Conservation (phyloP, 2,797 vertebrate species). For the Rhadinocentrus ornatus region DNA sequence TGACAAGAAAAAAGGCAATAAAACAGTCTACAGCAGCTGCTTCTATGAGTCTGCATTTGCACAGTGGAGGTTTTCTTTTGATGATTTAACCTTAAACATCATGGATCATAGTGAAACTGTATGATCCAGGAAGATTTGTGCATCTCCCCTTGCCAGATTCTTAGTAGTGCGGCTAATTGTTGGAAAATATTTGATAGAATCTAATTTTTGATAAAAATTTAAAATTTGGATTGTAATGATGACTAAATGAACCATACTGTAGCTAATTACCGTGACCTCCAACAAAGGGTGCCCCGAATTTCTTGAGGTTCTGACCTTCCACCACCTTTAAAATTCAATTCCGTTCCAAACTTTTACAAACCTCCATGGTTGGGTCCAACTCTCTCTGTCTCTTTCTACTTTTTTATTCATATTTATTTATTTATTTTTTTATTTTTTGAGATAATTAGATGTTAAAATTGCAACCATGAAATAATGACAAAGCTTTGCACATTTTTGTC, state of each 20-base stretch:
- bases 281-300: too few relatives aligned
- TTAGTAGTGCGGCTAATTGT: not conserved
- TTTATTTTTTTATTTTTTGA: not conserved
- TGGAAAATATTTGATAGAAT: not conserved
- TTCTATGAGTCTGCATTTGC: not conserved
- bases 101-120: not conserved
- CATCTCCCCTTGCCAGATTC: not conserved
- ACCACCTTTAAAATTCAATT: too few relatives aligned
- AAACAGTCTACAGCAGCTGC: too few relatives aligned
- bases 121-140: not conserved
- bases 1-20: too few relatives aligned
- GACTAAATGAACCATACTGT: too few relatives aligned
- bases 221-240: not conserved
- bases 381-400: not conserved
- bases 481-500: not conserved
- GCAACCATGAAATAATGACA: not conserved
- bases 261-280: too few relatives aligned
- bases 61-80: not conserved
- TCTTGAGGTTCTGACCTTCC: too few relatives aligned
- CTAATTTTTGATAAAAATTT: not conserved
- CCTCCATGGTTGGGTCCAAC: too few relatives aligned
- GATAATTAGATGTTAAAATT: slow-evolving; percentile 3
- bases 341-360: too few relatives aligned
- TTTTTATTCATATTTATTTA: not conserved
- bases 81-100: not conserved